phyloP scores from a whole-genome alignment of 2,797 vertebrate genomes.

The Oceanodroma leucorhoa region DNA sequence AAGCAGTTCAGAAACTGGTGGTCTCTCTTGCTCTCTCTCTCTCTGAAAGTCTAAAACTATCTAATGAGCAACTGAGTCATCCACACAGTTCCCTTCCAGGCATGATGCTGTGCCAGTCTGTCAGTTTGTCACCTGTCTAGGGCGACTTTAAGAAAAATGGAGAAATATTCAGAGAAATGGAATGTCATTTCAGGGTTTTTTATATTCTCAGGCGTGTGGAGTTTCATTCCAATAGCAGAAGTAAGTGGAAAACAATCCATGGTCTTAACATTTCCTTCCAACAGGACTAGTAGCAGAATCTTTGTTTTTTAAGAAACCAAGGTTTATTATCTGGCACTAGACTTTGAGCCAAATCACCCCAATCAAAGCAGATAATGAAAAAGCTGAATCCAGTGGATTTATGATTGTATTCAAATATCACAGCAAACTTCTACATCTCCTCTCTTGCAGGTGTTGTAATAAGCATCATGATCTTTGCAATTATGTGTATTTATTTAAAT shows the following conservation, averaged over 20 bases:
- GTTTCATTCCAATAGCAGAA: not conserved
- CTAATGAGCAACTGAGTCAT: not conserved
- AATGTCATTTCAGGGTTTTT: not conserved
- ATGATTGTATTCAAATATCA: not conserved
- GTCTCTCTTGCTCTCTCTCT: not conserved
- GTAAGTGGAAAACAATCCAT: not conserved
- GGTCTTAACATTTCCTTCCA: constrained; percentile 55
- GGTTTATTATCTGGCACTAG: not conserved
- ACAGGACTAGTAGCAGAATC: not conserved
- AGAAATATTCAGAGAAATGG: not conserved
- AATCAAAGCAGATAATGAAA: not conserved
- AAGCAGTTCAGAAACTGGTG: not conserved
- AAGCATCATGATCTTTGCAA: not conserved
- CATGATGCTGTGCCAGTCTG: not conserved
- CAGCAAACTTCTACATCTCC: not conserved
- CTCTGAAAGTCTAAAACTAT: not conserved
- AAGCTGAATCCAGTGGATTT: constrained; percentile 25
- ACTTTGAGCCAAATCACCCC: not conserved
- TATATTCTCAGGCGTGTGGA: not conserved
- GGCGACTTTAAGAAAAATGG: not conserved
- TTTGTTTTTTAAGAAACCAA: not conserved
- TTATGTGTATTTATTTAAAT: constrained; percentile 1
- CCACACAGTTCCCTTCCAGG: not conserved
- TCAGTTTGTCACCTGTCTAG: not conserved
- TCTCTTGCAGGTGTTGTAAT: not conserved